Base-by-base conservation (phyloP, 2,797 vertebrate species). In the Trachurus trachurus region DNA sequence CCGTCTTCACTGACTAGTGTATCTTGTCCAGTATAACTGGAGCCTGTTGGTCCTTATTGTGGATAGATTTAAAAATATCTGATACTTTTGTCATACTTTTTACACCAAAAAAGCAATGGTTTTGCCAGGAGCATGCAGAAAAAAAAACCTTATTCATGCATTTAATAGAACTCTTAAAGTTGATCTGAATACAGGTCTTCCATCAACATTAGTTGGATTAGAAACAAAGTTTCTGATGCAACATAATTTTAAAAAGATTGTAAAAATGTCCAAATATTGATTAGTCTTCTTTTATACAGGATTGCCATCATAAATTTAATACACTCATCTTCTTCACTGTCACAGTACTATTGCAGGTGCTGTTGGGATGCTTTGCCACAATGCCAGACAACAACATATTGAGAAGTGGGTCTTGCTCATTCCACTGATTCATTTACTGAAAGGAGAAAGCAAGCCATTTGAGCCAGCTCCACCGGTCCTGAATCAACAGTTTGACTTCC, bases 351-450 rank as follows among this genome's bases (percentile, higher is more conserved):
- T 85, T 77, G 78, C 78, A 74, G 65, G 78, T 57, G 1, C 5
- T 26, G 53, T 80, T 73, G 1, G 82, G 70, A 8, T 0, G 5
- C 15, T 88, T 21, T 78, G 47, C 74, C 9, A 1, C 3, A 1
- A 0, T 2, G 79, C 84, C 0, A 72, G 49, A 57, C 1, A 0
- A 26, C 0, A 1, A 0, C 0, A 16, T 1, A 61, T 66, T 49
- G 12, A 57, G 6, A 17, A 80, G 15, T 88, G 64, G 81, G 1
- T 84, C 37, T 66, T 83, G 77, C 26, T 78, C 58, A 71, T 82
- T 16, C 87, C 87, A 22, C 45, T 86, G 31, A 66, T 84, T 82
- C 87, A 88, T 64, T 71, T 88, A 3, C 77, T 88, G 19, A 84
- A 66, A 73, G 82, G 45, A 76, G 50, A 86, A 69, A 86, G 61